Conservation (phyloP, 2,113 vertebrate species). For the Chitala chitala region DNA sequence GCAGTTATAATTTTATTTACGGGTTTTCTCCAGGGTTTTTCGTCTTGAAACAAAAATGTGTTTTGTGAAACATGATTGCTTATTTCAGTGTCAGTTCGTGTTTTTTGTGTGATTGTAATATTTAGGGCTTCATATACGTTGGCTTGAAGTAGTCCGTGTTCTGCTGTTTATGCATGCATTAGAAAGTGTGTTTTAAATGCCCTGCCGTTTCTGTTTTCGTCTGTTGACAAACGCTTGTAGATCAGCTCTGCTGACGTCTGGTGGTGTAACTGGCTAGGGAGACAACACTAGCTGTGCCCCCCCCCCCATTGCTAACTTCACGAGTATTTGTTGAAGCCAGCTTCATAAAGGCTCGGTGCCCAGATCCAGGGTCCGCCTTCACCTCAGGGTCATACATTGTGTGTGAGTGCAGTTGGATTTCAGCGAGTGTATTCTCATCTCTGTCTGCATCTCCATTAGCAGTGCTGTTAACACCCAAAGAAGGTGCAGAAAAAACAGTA, state of each 20-base stretch:
- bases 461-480: constrained; percentile 41
- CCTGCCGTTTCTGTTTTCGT: neutral
- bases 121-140: neutral
- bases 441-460: constrained; percentile 48
- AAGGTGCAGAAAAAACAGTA: constrained; percentile 40
- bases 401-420: constrained; percentile 59
- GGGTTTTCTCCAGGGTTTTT: no score
- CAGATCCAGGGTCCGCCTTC: constrained; percentile 61
- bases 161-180: neutral
- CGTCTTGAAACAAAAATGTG: no score
- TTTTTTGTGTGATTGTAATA: neutral
- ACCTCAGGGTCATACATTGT: constrained; percentile 56
- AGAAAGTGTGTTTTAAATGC: constrained; percentile 1
- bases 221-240: neutral
- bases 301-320: constrained; percentile 54
- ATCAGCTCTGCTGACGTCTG: constrained; percentile 7
- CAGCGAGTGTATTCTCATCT: constrained; percentile 37
- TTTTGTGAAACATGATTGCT: neutral
- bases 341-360: constrained; percentile 48
- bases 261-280: neutral
- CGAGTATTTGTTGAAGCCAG: constrained; percentile 49
- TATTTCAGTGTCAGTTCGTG: neutral
- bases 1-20: no score
- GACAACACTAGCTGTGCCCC: constrained; percentile 11
- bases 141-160: neutral